Evolutionary conservation across 2,797 vertebrate species (phyloP).

Genomic region (Gallinago solitaria): DNA sequence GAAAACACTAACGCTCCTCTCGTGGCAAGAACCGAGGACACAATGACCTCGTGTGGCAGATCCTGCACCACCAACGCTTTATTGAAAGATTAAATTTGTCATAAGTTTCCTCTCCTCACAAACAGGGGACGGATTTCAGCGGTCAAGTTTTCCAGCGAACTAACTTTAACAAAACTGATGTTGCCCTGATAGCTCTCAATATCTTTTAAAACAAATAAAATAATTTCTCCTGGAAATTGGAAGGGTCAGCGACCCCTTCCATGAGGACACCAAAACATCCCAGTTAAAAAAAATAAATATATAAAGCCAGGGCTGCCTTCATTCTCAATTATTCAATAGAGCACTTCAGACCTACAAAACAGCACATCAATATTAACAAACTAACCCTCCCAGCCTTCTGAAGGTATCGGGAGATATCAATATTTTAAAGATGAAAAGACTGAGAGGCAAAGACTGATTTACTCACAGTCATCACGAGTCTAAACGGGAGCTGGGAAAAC

Average conservation of each 20-base stretch:
- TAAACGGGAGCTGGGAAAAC: background rate
- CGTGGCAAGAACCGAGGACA: background rate
- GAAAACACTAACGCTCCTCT: background rate
- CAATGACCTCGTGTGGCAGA: constrained; percentile 63
- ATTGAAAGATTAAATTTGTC: background rate
- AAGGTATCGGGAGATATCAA: background rate
- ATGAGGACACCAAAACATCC: background rate
- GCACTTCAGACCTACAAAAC: background rate
- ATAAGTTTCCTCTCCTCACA: background rate
- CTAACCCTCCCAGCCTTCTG: background rate
- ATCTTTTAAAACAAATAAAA: background rate
- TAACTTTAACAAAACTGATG: accelerated
- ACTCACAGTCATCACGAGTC: accelerated
- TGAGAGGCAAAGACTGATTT: background rate
- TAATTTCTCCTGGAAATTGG: background rate
- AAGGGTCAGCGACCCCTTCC: background rate
- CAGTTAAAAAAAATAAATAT: background rate
- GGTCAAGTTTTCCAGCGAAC: background rate
- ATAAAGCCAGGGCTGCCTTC: background rate
- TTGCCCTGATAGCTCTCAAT: background rate
- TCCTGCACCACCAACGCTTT: background rate
- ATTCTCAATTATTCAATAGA: background rate
- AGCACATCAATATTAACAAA: background rate
- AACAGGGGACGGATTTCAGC: accelerated
- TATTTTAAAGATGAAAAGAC: background rate